Percentiles rank a stretch among this genome's conserved stretches.
These are phyloP conservation scores for Heteractis magnifica DNA, from an alignment of 92 coral and sea anemone species.

Conservation along the genomic window DNA sequence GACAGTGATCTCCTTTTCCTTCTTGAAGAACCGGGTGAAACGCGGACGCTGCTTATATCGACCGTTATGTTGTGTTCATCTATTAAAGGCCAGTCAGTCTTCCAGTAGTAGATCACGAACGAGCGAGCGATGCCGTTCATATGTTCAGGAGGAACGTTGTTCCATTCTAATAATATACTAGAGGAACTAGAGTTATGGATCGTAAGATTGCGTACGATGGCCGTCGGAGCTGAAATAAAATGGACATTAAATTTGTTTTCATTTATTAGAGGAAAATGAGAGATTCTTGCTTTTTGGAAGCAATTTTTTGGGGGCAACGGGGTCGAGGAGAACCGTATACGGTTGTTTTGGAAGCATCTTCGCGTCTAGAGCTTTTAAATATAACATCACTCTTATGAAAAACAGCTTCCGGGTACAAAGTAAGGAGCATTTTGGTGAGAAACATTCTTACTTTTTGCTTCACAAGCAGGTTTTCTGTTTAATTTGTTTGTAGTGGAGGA, in stretches of 20 bases:
- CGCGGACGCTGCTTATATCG: neutral
- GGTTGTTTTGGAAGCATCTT: no score
- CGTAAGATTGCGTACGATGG: slow-evolving; percentile 44
- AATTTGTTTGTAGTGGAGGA: no score
- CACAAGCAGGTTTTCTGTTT: no score
- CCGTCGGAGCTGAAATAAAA: slow-evolving; percentile 41
- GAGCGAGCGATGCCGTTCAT: slow-evolving; percentile 49
- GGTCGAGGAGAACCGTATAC: no score
- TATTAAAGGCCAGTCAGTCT: slow-evolving; percentile 16
- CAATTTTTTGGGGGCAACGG: no score
- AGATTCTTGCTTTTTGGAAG: no score
- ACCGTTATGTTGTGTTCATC: slow-evolving; percentile 22
- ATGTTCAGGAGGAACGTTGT: slow-evolving; percentile 43
- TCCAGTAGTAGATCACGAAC: slow-evolving; percentile 50
- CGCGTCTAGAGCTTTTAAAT: no score
- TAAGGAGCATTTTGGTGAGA: no score
- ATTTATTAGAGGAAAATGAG: neutral
- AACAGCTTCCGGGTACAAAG: no score
- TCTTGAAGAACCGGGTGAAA: neutral
- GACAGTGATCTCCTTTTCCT: neutral
- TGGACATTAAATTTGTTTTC: neutral
- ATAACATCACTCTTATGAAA: no score
- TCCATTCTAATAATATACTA: slow-evolving; percentile 54
- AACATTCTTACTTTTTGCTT: no score
- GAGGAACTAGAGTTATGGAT: slow-evolving; percentile 60